Evolutionary conservation across 2,113 vertebrate genomes (phyloP).

Genomic region (Galbula dea): DNA sequence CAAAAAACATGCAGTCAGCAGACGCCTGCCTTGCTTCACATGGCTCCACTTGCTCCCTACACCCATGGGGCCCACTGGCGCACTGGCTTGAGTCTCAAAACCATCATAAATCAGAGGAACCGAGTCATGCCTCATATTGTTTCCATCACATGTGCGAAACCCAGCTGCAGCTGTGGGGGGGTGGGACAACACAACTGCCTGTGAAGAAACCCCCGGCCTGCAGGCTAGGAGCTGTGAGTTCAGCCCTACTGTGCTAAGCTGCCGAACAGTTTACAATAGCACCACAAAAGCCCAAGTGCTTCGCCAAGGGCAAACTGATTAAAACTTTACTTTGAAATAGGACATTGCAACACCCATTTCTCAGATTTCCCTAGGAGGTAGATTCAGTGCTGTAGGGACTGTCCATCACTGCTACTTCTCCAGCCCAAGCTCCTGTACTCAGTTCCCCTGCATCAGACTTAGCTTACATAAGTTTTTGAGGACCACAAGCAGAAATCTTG

Average conservation of each 20-base stretch:
- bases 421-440: neutral
- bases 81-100: constrained; percentile 7
- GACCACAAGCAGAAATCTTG: neutral
- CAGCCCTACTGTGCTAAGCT: constrained; percentile 58
- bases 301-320: constrained; percentile 53
- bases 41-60: neutral
- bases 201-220: neutral
- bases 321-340: constrained; percentile 61
- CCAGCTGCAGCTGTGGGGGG: neutral
- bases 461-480: neutral
- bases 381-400: constrained; percentile 57
- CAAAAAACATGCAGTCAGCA: constrained; percentile 43
- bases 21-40: neutral
- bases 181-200: neutral
- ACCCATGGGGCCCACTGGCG: neutral
- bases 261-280: constrained; percentile 55
- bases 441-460: neutral
- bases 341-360: constrained; percentile 42
- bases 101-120: neutral
- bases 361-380: constrained; percentile 66
- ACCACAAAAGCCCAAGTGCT: constrained; percentile 53
- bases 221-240: neutral
- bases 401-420: neutral
- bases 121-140: neutral
- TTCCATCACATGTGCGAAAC: neutral